These are phyloP conservation scores for Lacerta agilis DNA, from an alignment of 2,797 vertebrate species.

Conservation along the genomic window DNA sequence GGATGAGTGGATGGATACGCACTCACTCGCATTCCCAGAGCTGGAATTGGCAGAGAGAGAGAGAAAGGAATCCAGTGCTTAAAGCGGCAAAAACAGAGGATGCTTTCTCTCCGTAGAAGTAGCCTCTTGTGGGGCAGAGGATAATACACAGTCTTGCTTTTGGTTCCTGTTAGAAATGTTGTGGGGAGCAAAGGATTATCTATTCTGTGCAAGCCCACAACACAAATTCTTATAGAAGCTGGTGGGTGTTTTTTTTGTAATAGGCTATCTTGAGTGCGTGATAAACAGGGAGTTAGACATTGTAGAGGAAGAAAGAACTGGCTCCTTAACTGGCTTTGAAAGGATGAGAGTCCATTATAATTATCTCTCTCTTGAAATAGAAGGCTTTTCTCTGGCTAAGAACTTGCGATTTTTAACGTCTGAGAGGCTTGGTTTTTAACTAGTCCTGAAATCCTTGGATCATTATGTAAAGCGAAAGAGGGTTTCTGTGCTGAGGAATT, in stretches of 20 bases:
- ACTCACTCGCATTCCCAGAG: background rate
- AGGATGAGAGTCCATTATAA: constrained; percentile 5
- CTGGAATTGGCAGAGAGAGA: background rate
- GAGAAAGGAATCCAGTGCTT: no score
- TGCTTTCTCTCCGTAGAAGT: background rate
- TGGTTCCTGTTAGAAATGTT: background rate
- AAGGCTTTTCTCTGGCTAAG: constrained; percentile 1
- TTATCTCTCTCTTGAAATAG: background rate
- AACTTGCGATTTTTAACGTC: background rate
- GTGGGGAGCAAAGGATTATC: background rate
- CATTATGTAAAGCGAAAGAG: background rate
- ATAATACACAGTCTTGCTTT: background rate
- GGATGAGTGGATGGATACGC: background rate
- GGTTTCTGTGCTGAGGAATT: background rate
- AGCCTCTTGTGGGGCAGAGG: no score
- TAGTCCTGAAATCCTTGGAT: constrained; percentile 1
- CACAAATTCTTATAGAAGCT: background rate
- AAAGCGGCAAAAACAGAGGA: background rate
- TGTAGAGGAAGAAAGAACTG: background rate
- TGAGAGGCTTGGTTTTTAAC: background rate
- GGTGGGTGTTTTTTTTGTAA: background rate
- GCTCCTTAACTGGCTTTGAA: constrained; percentile 24
- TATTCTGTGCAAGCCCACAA: background rate
- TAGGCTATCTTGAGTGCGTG: background rate
- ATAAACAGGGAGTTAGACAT: background rate